Percentiles rank a stretch among this genome's conserved stretches.
Evolutionary conservation across 2,888 invertebrate genomes (phyloP).

Genomic region (Macrosiphum euphorbiae): DNA sequence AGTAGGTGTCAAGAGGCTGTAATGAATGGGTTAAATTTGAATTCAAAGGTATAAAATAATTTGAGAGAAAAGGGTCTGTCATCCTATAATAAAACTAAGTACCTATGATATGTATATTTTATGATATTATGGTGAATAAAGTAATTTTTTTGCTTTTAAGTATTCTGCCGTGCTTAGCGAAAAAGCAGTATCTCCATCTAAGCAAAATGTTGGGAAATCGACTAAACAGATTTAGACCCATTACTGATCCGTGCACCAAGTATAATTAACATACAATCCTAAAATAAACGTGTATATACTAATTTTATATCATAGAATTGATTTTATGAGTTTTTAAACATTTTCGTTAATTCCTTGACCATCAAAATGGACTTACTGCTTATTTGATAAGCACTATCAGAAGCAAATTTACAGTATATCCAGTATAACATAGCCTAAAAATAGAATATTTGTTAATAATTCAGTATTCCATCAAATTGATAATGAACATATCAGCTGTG

Average conservation of each 20-base stretch:
- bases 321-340: not conserved
- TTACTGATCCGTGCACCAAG: slow-evolving; percentile 26
- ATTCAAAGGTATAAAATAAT: no score
- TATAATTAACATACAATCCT: slow-evolving; percentile 20
- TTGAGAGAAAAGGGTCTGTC: no score
- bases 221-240: not conserved
- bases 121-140: no score
- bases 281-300: slow-evolving; percentile 14
- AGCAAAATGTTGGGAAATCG: slow-evolving; percentile 24
- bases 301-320: slow-evolving; percentile 23
- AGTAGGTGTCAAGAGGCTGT: no score
- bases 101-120: no score
- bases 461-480: not conserved
- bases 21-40: no score
- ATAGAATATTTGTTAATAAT: no score
- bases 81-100: no score
- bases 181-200: not conserved
- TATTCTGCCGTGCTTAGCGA: not conserved
- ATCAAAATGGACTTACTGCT: not conserved
- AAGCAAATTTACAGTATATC: no score
- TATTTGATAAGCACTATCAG: slow-evolving; percentile 10
- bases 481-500: slow-evolving; percentile 17
- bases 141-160: no score
- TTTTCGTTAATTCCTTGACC: not conserved
- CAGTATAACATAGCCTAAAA: no score